Percentiles rank a stretch among this genome's conserved stretches.
These are phyloP conservation scores for Centropristis striata DNA, from an alignment of 2,113 vertebrate species.

Conservation along the genomic window DNA sequence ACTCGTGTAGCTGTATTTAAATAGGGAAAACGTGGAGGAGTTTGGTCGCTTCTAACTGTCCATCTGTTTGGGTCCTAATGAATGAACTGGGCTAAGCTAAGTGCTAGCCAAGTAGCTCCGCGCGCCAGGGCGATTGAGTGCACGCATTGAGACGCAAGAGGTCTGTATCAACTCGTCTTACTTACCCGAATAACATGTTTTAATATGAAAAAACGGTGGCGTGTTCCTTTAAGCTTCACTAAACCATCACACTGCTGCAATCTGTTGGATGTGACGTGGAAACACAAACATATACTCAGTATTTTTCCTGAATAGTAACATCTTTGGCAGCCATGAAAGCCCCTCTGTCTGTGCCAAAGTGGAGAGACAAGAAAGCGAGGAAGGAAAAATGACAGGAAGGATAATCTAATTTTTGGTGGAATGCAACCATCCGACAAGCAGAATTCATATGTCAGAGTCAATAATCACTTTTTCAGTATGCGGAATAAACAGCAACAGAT, in stretches of 20 bases:
- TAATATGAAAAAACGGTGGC: too few relatives aligned
- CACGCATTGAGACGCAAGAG: too few relatives aligned
- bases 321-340: conserved; percentile 1
- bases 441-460: conserved; percentile 21
- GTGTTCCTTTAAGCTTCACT: background rate
- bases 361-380: background rate
- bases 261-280: background rate
- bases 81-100: too few relatives aligned
- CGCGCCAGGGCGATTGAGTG: too few relatives aligned
- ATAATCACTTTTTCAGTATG: conserved; percentile 10
- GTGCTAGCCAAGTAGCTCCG: too few relatives aligned
- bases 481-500: conserved; percentile 49
- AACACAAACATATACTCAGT: background rate
- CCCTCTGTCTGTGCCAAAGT: conserved; percentile 10
- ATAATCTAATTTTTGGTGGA: background rate
- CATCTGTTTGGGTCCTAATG: too few relatives aligned
- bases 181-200: too few relatives aligned
- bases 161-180: too few relatives aligned
- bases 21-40: too few relatives aligned
- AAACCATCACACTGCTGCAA: background rate
- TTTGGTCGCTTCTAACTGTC: too few relatives aligned
- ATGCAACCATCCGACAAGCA: conserved; percentile 3
- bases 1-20: too few relatives aligned
- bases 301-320: background rate
- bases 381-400: background rate